A percentile compares a stretch with the other conserved stretches of the same genome.
phyloP scores from a whole-genome alignment of 2,113 vertebrate species.

The Semicossyphus pulcher region DNA sequence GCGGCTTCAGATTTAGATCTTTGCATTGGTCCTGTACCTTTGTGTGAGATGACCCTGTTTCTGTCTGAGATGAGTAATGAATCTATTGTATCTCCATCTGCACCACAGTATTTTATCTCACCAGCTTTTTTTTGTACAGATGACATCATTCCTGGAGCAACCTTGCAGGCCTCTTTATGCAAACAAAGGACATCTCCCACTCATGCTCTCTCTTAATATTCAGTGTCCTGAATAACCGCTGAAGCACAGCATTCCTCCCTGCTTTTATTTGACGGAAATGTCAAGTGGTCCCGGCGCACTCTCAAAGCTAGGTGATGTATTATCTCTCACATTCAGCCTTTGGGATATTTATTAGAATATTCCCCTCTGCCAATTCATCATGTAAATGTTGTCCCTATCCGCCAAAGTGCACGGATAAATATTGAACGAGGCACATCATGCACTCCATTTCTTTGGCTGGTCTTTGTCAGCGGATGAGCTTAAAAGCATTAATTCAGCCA shows the following conservation, averaged over 20 bases:
- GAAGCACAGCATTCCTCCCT: slow-evolving; percentile 57
- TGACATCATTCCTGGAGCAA: slow-evolving; percentile 43
- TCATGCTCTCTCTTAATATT: slow-evolving; percentile 55
- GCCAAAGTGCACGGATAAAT: slow-evolving; percentile 36
- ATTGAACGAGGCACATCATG: slow-evolving; percentile 23
- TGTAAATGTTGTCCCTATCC: slow-evolving; percentile 50
- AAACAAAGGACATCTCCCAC: slow-evolving; percentile 41
- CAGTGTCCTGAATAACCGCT: slow-evolving; percentile 60
- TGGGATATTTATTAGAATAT: slow-evolving; percentile 68
- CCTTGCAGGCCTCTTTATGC: slow-evolving; percentile 26
- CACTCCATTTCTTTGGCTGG: slow-evolving; percentile 13
- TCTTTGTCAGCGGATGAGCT: slow-evolving; percentile 30
- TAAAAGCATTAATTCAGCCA: background rate
- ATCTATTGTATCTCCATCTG: slow-evolving; percentile 8
- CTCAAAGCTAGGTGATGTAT: slow-evolving; percentile 60
- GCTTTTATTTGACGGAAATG: slow-evolving; percentile 68
- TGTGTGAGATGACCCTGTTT: slow-evolving; percentile 5
- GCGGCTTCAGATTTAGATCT: background rate
- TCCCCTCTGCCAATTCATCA: slow-evolving; percentile 64
- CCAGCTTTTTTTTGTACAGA: slow-evolving; percentile 28
- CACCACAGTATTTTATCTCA: slow-evolving; percentile 15
- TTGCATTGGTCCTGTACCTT: background rate
- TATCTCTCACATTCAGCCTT: slow-evolving; percentile 63
- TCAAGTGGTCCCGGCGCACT: slow-evolving; percentile 57
- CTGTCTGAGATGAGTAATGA: slow-evolving; percentile 51